Base-by-base conservation (phyloP, 2,797 vertebrate genomes). In the Phaenicophaeus curvirostris region DNA sequence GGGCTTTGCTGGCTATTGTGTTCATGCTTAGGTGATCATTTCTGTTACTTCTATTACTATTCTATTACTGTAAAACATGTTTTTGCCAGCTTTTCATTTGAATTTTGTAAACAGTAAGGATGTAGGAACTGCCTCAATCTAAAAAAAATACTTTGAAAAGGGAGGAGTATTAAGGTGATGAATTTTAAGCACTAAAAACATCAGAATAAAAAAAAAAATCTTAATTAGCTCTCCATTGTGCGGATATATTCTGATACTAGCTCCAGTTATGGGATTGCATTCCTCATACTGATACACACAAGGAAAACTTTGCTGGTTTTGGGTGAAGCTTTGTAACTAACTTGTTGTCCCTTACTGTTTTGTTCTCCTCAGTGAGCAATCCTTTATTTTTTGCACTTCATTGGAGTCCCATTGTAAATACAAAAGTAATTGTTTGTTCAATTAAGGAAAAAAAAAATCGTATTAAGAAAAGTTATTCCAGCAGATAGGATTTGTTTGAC, bases 221-320 rank as follows among this genome's bases (percentile, higher is more conserved):
- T 55, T 92, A 23, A 63, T 72, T 68, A 54, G 5, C 18, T 89
- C 23, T 84, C 4, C 3, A 2, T 46, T 59, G 23, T 41, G 54
- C 37, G 83, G 37, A 19, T 76, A 11, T 2, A 1, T 92, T 93
- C 19, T 78, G 71, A 54, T 78, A 78, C 6, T 14, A 75, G 15
- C 23, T 24, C 23, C 33, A 23, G 4, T 54, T 61, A 11, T 0
- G 4, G 65, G 30, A 35, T 33, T 84, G 41, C 16, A 3, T 81
- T 94, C 58, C 57, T 33, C 27, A 28, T 0, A 0, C 55, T 54
- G 42, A 21, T 20, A 31, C 21, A 31, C 5, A 8, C 2, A 8
- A n/a, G 28, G 65, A 62, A 50, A 76, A 51, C 1, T 4, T 31
- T 44, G 44, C 41, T 63, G 21, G 8, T 2, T 80, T 88, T 27